Evolutionary conservation across 2,888 invertebrate species (phyloP).

Genomic region (Cactoblastis cactorum): DNA sequence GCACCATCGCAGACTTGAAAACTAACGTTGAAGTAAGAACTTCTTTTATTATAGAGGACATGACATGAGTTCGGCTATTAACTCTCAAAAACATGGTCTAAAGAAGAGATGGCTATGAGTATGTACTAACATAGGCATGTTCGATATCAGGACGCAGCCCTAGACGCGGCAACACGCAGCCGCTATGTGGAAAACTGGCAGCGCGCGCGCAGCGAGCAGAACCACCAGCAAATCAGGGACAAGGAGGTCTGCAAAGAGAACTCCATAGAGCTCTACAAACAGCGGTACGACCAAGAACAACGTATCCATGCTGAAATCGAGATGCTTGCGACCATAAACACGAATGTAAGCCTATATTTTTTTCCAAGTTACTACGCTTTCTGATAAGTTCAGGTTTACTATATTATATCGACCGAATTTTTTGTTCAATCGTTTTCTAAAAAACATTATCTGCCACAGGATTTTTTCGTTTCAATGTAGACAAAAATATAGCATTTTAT

Average conservation of each 20-base stretch:
- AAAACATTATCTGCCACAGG: no score
- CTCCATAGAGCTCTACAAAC: constrained; percentile 45
- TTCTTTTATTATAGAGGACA: neutral
- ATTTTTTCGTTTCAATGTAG: no score
- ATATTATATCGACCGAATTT: no score
- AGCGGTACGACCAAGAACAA: constrained; percentile 46
- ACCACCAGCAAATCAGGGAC: constrained; percentile 35
- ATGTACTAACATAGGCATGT: neutral
- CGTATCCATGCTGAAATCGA: constrained; percentile 61
- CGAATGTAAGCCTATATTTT: constrained; percentile 58
- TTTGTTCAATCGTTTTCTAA: no score
- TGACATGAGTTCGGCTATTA: no score
- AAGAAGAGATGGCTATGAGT: neutral
- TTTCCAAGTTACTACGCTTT: no score
- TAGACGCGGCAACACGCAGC: constrained; percentile 39
- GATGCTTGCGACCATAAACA: constrained; percentile 42
- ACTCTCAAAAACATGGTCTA: neutral
- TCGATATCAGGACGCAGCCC: constrained; percentile 35
- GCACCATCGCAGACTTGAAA: constrained; percentile 39
- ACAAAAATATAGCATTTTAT: no score
- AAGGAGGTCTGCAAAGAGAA: constrained; percentile 32
- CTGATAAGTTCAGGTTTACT: no score
- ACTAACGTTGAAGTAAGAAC: constrained; percentile 46
- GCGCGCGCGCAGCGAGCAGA: constrained; percentile 53
- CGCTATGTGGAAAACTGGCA: constrained; percentile 59